A percentile compares a stretch with the other conserved stretches of the same genome.
These are phyloP conservation scores for Trileptium ribeirensis DNA, from an alignment of 2,888 invertebrate genomes.

Conservation along the genomic window DNA sequence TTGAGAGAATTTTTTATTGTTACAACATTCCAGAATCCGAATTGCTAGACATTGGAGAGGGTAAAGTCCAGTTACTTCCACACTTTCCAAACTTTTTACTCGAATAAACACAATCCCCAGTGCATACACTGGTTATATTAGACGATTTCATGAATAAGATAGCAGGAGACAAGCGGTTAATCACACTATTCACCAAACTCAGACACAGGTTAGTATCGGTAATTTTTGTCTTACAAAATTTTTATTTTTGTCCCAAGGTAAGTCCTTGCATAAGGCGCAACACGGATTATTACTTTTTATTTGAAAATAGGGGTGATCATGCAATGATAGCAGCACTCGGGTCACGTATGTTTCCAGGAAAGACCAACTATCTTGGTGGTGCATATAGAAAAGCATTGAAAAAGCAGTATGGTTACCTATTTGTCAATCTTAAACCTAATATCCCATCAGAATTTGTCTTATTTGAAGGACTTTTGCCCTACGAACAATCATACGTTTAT, in stretches of 20 bases:
- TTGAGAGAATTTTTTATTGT: neutral
- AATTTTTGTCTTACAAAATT: neutral
- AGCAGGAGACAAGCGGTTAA: neutral
- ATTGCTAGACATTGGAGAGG: neutral
- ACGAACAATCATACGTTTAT: neutral
- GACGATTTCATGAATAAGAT: neutral
- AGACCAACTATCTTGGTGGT: neutral
- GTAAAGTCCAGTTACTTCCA: neutral
- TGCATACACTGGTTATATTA: neutral
- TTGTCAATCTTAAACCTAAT: neutral
- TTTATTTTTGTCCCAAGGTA: neutral
- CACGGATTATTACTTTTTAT: neutral
- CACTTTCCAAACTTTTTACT: neutral
- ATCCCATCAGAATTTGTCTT: neutral
- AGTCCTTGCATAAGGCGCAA: neutral
- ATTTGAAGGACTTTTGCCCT: neutral
- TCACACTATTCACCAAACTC: neutral
- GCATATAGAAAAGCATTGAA: slow-evolving; percentile 3
- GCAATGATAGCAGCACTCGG: neutral
- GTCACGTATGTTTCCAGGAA: neutral
- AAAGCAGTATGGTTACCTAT: neutral
- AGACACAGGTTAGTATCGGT: neutral
- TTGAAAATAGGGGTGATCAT: neutral
- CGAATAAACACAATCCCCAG: neutral
- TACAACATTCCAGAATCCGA: neutral